Evolutionary conservation across 2,888 invertebrate species (phyloP).

Genomic region (Argyresthia albistria): DNA sequence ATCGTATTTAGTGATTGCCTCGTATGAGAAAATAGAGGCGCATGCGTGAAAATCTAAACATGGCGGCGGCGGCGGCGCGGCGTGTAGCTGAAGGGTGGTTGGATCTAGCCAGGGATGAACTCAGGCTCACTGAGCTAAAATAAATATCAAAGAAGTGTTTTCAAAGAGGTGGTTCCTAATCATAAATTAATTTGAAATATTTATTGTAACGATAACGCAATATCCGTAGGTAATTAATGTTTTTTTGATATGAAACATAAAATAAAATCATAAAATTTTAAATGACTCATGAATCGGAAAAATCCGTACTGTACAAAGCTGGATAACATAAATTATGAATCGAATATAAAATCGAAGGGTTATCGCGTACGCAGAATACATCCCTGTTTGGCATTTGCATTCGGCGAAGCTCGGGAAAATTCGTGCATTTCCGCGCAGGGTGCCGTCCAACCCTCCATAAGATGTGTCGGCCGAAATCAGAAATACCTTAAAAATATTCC

Average conservation of each 20-base stretch:
- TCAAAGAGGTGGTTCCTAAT: not conserved
- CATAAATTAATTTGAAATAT: too few relatives aligned
- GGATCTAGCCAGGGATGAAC: slow-evolving; percentile 32
- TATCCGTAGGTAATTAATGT: too few relatives aligned
- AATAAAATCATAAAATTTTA: too few relatives aligned
- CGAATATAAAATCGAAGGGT: not conserved
- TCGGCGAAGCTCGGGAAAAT: slow-evolving; percentile 44
- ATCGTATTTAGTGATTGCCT: slow-evolving; percentile 49
- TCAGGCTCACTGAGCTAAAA: too few relatives aligned
- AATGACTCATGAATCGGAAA: too few relatives aligned
- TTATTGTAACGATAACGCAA: too few relatives aligned
- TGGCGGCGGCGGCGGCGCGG: slow-evolving; percentile 39
- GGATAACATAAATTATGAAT: not conserved
- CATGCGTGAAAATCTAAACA: slow-evolving; percentile 46
- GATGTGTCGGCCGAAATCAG: slow-evolving; percentile 46
- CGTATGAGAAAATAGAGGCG: slow-evolving; percentile 36
- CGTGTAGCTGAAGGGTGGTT: slow-evolving; percentile 47
- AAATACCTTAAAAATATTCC: slow-evolving; percentile 52
- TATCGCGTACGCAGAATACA: slow-evolving; percentile 15
- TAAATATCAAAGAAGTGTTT: too few relatives aligned
- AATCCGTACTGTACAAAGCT: not conserved
- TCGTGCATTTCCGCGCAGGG: slow-evolving; percentile 57
- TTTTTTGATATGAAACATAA: too few relatives aligned
- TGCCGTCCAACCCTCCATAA: slow-evolving; percentile 52
- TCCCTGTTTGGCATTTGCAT: slow-evolving; percentile 49